These are phyloP conservation scores for Chrysaora quinquecirrha DNA, from an alignment of 30 jellyfish, hydroid and myxozoan genomes.

Conservation along the genomic window DNA sequence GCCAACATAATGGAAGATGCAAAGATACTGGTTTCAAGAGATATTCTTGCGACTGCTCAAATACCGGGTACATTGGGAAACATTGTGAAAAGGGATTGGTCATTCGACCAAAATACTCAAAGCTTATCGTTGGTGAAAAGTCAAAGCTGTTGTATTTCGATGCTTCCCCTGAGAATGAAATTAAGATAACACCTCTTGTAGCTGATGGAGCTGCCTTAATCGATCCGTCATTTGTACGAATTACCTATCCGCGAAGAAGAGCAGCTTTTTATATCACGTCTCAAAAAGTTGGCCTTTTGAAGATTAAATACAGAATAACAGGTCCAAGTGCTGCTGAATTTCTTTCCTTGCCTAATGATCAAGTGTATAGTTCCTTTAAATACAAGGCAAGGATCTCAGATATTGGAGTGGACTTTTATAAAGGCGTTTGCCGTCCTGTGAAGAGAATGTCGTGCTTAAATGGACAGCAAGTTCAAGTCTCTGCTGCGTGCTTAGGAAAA, in stretches of 20 bases:
- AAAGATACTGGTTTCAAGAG: neutral
- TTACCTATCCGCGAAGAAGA: neutral
- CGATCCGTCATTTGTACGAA: conserved; percentile 17
- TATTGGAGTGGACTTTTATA: neutral
- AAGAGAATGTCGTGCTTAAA: neutral
- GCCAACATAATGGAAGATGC: conserved; percentile 28
- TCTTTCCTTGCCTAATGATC: neutral
- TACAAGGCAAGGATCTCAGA: neutral
- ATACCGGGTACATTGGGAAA: conserved; percentile 37
- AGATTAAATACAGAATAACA: neutral
- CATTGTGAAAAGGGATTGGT: conserved; percentile 25
- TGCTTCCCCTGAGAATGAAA: conserved; percentile 20
- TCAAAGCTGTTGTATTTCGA: neutral
- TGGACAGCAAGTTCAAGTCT: neutral
- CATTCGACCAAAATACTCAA: conserved; percentile 12
- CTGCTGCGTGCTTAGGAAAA: neutral
- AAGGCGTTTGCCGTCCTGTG: neutral
- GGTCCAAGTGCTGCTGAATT: conserved; percentile 32
- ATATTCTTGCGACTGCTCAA: conserved; percentile 16
- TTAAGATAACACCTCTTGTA: conserved; percentile 23
- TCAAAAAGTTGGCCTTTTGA: conserved; percentile 17
- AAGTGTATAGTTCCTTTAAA: neutral
- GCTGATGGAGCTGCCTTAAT: neutral
- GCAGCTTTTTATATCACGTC: conserved; percentile 29
- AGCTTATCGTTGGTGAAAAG: conserved; percentile 1